A percentile compares a stretch with the other conserved stretches of the same genome.
Conservation (phyloP, 2,797 vertebrate species). For the Platalea minor region DNA sequence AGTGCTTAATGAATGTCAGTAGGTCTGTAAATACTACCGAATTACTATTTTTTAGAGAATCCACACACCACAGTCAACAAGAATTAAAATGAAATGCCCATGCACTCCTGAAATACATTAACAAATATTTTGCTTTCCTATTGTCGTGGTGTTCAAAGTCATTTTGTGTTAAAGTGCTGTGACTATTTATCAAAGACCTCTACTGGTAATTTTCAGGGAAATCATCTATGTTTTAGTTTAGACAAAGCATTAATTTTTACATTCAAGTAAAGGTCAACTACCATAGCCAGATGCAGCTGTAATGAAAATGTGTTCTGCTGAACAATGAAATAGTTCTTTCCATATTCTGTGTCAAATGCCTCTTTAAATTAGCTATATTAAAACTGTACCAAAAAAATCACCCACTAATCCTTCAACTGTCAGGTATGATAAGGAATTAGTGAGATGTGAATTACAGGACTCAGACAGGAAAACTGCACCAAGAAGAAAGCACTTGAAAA, state of each 20-base stretch:
- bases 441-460: background rate
- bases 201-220: background rate
- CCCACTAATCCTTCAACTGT: background rate
- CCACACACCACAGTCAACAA: background rate
- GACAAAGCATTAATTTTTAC: conserved; percentile 46
- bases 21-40: background rate
- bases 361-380: background rate
- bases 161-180: background rate
- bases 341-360: background rate
- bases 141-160: background rate
- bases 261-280: conserved; percentile 49
- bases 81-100: background rate
- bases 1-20: background rate
- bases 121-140: background rate
- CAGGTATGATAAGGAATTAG: background rate
- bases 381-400: background rate
- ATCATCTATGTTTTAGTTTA: conserved; percentile 13
- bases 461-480: background rate
- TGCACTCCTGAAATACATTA: background rate
- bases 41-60: background rate
- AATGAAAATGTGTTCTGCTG: background rate
- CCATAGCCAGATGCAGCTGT: background rate
- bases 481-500: background rate
- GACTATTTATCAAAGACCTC: background rate
- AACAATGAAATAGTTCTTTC: background rate